Base-by-base conservation (phyloP, 2,888 invertebrate genomes). In the Unio pictorum region DNA sequence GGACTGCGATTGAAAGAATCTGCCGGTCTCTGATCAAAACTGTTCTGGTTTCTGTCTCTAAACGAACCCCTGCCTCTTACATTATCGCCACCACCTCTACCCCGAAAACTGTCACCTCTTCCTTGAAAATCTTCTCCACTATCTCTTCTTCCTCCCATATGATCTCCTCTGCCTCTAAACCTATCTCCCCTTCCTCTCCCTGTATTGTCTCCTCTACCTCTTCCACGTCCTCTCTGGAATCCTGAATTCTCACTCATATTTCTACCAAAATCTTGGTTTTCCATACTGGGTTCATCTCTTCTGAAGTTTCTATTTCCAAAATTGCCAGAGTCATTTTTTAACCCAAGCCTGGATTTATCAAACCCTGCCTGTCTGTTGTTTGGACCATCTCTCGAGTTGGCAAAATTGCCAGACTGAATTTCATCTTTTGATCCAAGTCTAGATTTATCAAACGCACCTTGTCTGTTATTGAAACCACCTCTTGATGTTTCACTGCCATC, bases 101-200 rank as follows among this genome's bases (percentile, higher is more conserved):
- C 66, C 17, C 64, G 34, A 23, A 64, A 64, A 56, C 62, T 61
- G 5, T 66, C 67, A 34, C 67, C 63, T 45, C 71, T 54, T 28
- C 73, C 64, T 45, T 67, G 64, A 20, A 55, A 23, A 55, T 55
- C 70, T 55, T 34, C 28, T 11, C 64, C 66, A 67, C 67, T 64
- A 26, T 62, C 64, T 45, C 61, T 63, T 55, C 62, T 67, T 60
- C 66, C 66, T 57, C 69, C 57, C 58, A 61, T 30, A 56, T 61
- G 66, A 61, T 57, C 56, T 63, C 63, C 61, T 4, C 64, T 66
- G 60, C 64, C 56, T 68, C 34, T 26, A 18, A 64, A 61, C 28
- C 55, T 61, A 61, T 61, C 57, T n/a, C 67, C 56, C n/a, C 66
- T 71, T 62, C 59, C 34, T n/a, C 63, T 34, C 8, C 64, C 66